phyloP scores from a whole-genome alignment of 2,113 vertebrate species.

The Strigops habroptila region DNA sequence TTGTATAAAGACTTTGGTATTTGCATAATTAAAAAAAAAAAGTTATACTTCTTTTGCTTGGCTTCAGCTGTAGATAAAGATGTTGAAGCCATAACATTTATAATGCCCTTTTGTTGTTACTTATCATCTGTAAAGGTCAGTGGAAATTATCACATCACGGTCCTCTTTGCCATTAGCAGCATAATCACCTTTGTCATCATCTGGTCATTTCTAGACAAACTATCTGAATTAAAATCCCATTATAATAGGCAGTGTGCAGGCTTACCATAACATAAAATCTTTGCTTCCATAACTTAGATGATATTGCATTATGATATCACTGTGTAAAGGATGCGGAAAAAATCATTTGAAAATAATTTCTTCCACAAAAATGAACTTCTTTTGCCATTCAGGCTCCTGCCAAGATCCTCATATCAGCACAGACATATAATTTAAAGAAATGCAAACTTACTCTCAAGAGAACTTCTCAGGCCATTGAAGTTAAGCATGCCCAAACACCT shows the following conservation, averaged over 20 bases:
- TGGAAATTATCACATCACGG: not conserved
- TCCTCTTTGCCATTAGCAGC: not conserved
- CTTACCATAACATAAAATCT: not conserved
- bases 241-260: not conserved
- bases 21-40: not conserved
- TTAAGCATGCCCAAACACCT: not conserved
- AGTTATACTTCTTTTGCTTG: not conserved
- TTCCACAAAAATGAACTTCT: not conserved
- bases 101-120: not conserved
- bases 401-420: not conserved
- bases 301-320: not conserved
- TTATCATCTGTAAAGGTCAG: not conserved
- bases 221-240: not conserved
- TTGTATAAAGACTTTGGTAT: not conserved
- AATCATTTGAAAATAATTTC: accelerated
- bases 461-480: not conserved
- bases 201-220: not conserved
- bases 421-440: not conserved
- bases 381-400: not conserved
- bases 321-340: not conserved
- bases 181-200: not conserved
- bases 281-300: not conserved
- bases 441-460: not conserved
- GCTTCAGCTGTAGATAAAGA: not conserved
- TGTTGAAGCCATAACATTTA: not conserved